Evolutionary conservation across 2,888 invertebrate species (phyloP).

Genomic region (Pollenia griseotomentosa): DNA sequence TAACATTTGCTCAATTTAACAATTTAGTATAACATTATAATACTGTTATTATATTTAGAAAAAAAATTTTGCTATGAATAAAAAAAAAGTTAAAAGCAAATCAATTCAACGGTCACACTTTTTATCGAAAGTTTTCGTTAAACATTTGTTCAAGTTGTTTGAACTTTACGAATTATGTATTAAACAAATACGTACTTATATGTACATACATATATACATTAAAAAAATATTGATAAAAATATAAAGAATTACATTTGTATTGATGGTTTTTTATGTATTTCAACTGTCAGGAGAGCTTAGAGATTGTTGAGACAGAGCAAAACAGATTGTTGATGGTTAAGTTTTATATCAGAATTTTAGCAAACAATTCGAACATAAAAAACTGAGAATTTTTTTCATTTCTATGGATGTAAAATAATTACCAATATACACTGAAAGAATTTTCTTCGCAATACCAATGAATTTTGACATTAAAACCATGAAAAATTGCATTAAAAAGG

Average conservation of each 20-base stretch:
- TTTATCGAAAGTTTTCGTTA: no score
- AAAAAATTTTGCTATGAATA: no score
- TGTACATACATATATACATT: not conserved
- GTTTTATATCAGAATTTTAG: conserved; percentile 41
- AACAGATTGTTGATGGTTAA: conserved; percentile 49
- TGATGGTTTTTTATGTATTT: conserved; percentile 22
- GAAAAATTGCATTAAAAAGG: no score
- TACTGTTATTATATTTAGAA: no score
- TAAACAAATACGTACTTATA: not conserved
- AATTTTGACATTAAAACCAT: no score
- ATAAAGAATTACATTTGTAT: not conserved
- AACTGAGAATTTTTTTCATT: not conserved
- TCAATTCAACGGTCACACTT: no score
- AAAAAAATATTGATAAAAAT: not conserved
- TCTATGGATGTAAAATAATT: conserved; percentile 14
- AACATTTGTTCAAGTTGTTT: no score
- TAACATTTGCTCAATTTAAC: no score
- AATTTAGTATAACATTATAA: no score
- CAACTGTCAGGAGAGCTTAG: conserved; percentile 57
- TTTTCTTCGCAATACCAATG: no score
- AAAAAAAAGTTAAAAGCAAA: no score
- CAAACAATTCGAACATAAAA: conserved; percentile 22
- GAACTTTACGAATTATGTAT: not conserved
- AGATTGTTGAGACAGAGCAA: conserved; percentile 47
- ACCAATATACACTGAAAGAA: no score